Evolutionary conservation across 2,888 invertebrate genomes (phyloP).

Genomic region (Monopis laevigella): DNA sequence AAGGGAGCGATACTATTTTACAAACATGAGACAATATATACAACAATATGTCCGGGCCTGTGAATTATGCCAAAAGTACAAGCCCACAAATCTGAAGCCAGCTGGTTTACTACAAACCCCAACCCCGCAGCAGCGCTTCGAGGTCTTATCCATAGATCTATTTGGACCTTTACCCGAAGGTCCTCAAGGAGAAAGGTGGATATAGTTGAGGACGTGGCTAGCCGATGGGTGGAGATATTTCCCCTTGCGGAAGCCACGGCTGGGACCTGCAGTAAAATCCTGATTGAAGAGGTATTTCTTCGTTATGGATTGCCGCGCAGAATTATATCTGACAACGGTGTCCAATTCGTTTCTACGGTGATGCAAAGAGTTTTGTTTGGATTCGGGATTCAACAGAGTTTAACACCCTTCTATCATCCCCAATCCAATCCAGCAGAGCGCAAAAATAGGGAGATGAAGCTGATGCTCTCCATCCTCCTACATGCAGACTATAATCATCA

Average conservation of each 20-base stretch:
- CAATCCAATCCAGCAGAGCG: constrained; percentile 26
- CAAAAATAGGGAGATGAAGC: constrained; percentile 23
- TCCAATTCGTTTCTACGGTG: constrained; percentile 24
- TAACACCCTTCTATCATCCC: constrained; percentile 24
- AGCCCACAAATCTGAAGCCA: constrained; percentile 26
- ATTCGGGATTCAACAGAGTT: constrained; percentile 19
- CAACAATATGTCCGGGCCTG: constrained; percentile 20
- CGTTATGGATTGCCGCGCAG: constrained; percentile 24
- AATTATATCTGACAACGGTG: constrained; percentile 26
- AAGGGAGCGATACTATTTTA: constrained; percentile 18
- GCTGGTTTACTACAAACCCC: constrained; percentile 27
- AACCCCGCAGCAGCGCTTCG: constrained; percentile 19
- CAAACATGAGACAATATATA: constrained; percentile 20
- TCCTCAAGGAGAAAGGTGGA: constrained; percentile 21
- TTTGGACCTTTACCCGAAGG: constrained; percentile 23
- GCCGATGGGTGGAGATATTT: constrained; percentile 25
- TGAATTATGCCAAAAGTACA: constrained; percentile 26
- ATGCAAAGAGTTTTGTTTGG: constrained; percentile 23
- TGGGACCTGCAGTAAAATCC: constrained; percentile 19
- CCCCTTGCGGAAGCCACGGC: constrained; percentile 21
- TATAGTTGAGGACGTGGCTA: constrained; percentile 22
- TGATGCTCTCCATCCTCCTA: constrained; percentile 17
- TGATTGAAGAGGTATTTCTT: constrained; percentile 25
- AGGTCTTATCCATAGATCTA: constrained; percentile 25
- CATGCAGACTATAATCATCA: constrained; percentile 19